Conservation (phyloP, 1,140 invertebrate species). For the Homarus americanus region DNA sequence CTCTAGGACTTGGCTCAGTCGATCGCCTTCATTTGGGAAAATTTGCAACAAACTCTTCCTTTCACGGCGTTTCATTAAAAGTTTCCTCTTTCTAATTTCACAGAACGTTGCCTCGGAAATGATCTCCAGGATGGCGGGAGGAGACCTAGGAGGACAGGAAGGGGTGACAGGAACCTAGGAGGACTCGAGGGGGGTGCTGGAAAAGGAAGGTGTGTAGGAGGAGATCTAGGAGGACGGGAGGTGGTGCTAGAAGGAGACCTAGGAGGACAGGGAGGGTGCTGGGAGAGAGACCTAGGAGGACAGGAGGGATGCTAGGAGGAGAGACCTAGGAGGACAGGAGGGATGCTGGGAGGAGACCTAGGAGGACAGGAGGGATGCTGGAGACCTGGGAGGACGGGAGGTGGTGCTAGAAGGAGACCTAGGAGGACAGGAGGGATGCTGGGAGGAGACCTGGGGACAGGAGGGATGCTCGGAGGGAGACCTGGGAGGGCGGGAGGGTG, state of each 20-base stretch:
- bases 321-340: too few relatives aligned
- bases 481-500: too few relatives aligned
- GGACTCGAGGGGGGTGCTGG: too few relatives aligned
- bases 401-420: background rate
- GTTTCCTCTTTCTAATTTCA: conserved; percentile 70
- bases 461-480: too few relatives aligned
- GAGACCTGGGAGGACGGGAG: background rate
- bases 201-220: too few relatives aligned
- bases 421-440: background rate
- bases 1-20: too few relatives aligned
- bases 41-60: conserved; percentile 62
- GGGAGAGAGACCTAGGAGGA: too few relatives aligned
- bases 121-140: conserved; percentile 16
- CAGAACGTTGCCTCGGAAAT: conserved; percentile 68
- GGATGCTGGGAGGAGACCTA: too few relatives aligned
- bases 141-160: background rate
- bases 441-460: background rate
- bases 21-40: too few relatives aligned
- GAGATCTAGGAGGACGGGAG: background rate
- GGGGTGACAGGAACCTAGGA: background rate
- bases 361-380: background rate
- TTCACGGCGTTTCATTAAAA: conserved; percentile 67
- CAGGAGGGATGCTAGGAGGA: too few relatives aligned
- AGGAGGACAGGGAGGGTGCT: background rate
- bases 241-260: background rate